phyloP scores from a whole-genome alignment of 2,797 vertebrate genomes.

The Tragelaphus oryx region DNA sequence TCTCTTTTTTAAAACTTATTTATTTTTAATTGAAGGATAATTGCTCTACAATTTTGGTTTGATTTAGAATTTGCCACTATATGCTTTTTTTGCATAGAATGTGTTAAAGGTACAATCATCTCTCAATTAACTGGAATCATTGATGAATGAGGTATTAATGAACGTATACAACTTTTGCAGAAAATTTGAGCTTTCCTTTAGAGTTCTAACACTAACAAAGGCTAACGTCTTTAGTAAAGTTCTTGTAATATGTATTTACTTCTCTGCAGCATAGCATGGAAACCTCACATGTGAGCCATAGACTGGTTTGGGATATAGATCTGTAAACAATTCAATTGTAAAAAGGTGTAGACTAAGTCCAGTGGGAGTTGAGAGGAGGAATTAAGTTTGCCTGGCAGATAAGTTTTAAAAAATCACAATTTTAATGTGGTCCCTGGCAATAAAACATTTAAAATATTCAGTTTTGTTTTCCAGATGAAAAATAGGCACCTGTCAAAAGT shows the following conservation, averaged over 20 bases:
- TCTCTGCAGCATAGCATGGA: neutral
- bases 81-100: neutral
- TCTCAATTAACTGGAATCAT: neutral
- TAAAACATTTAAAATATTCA: neutral
- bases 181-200: neutral
- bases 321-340: neutral
- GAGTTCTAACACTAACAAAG: neutral
- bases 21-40: neutral
- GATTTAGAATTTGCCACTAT: neutral
- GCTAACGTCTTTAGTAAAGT: neutral
- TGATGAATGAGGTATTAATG: neutral
- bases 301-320: neutral
- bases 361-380: neutral
- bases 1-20: neutral
- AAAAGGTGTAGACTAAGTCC: neutral
- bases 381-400: neutral
- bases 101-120: neutral
- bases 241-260: neutral
- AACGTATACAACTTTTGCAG: neutral
- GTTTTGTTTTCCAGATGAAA: constrained; percentile 1
- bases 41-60: neutral
- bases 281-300: neutral
- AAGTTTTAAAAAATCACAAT: neutral
- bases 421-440: neutral
- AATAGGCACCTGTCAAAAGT: neutral